Conservation (phyloP, 2,113 vertebrate genomes). For the Mormyrus lacerda region DNA sequence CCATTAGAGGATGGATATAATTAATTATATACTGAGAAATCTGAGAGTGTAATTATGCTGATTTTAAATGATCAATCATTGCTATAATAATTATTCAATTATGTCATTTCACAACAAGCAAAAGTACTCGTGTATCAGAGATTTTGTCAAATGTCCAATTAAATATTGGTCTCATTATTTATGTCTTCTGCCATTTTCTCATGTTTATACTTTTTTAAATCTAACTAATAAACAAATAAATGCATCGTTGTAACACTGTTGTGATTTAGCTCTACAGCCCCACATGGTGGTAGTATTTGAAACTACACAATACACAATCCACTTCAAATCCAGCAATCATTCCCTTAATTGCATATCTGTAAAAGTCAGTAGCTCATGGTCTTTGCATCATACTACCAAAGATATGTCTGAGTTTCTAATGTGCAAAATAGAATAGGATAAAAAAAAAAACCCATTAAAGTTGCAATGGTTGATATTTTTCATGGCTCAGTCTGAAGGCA, state of each 20-base stretch:
- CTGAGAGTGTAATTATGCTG: not conserved
- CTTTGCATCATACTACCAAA: not conserved
- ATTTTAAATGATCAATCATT: not conserved
- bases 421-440: not conserved
- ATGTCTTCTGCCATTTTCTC: not conserved
- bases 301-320: not conserved
- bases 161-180: not conserved
- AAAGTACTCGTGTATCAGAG: not conserved
- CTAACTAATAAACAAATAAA: not conserved
- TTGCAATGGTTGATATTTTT: not conserved
- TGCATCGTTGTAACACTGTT: not conserved
- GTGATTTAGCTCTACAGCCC: not conserved
- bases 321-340: not conserved
- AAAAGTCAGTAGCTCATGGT: not conserved
- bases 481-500: not conserved
- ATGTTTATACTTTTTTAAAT: not conserved
- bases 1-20: not conserved
- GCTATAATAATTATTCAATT: not conserved
- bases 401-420: not conserved
- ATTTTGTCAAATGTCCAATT: not conserved
- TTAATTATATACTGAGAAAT: not conserved
- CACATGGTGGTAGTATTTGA: not conserved
- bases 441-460: not conserved
- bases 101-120: not conserved
- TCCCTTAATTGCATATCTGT: not conserved